These are phyloP conservation scores for Micromesistius poutassou DNA, from an alignment of 2,797 vertebrate species.

Conservation along the genomic window DNA sequence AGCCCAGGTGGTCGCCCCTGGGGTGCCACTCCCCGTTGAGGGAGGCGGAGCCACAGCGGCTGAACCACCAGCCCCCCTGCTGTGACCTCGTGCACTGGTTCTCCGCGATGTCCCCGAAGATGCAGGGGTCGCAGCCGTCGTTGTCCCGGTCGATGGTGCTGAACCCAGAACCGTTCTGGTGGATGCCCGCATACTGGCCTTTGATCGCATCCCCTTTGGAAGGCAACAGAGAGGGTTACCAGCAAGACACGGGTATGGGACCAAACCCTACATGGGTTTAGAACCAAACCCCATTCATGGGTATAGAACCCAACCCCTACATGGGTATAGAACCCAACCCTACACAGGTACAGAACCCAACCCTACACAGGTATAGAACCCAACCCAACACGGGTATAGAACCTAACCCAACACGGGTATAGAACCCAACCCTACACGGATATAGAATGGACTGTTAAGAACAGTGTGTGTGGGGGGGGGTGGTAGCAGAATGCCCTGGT, in stretches of 20 bases:
- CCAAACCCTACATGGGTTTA: neutral
- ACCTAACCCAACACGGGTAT: no score
- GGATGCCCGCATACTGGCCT: slow-evolving; percentile 21
- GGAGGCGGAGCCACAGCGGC: slow-evolving; percentile 59
- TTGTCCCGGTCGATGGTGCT: slow-evolving; percentile 61
- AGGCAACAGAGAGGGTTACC: neutral
- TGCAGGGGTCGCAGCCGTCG: slow-evolving; percentile 57
- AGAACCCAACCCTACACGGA: no score
- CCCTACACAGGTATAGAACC: no score
- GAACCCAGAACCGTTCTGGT: slow-evolving; percentile 66
- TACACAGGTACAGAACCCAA: no score
- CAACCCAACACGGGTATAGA: no score
- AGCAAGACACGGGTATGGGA: neutral
- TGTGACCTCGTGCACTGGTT: slow-evolving; percentile 4
- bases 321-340: no score
- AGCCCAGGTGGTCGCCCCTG: slow-evolving; percentile 20
- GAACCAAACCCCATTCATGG: neutral
- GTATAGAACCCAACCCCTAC: neutral
- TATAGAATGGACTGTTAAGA: no score
- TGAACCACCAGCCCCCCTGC: slow-evolving; percentile 65
- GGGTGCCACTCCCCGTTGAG: slow-evolving; percentile 61
- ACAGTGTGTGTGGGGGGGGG: no score
- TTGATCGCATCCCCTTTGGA: slow-evolving; percentile 57
- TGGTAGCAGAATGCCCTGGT: no score
- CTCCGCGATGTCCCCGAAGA: slow-evolving; percentile 45